Evolutionary conservation across 2,113 vertebrate species (phyloP).

Genomic region (Dipodomys merriami): DNA sequence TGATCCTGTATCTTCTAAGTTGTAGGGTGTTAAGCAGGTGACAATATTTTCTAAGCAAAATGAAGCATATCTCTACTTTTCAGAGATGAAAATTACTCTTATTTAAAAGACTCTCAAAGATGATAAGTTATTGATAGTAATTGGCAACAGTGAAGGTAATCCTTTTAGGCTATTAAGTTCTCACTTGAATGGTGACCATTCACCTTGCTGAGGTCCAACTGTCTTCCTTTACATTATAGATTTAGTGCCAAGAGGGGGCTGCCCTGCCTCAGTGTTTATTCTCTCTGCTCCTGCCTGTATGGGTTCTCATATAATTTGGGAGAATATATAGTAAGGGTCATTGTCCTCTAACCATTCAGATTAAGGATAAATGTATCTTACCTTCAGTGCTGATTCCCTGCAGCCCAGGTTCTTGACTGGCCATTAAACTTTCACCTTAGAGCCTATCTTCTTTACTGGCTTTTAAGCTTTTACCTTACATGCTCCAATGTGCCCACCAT

Average conservation of each 20-base stretch:
- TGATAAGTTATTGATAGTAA: not conserved
- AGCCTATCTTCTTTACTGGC: not conserved
- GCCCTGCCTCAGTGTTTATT: too few relatives aligned
- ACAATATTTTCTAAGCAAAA: conserved; percentile 36
- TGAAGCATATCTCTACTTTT: not conserved
- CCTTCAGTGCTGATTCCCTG: not conserved
- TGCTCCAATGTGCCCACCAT: not conserved
- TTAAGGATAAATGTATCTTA: conserved; percentile 8
- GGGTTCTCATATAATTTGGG: not conserved
- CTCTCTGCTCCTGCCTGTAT: not conserved
- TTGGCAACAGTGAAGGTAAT: not conserved
- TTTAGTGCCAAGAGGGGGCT: not conserved
- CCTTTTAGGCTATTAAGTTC: not conserved
- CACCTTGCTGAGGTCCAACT: conserved; percentile 5
- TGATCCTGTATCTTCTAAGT: not conserved
- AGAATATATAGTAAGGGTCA: not conserved
- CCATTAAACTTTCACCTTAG: not conserved
- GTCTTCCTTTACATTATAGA: conserved; percentile 37
- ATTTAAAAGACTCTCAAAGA: not conserved
- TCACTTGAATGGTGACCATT: conserved; percentile 4
- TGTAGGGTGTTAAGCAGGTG: not conserved
- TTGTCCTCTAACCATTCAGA: not conserved
- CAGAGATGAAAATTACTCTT: not conserved
- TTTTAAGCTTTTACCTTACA: not conserved
- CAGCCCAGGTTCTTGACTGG: not conserved